Percentiles rank a stretch among this genome's conserved stretches.
Evolutionary conservation across 2,888 invertebrate species (phyloP).

Genomic region (Thereva nobilitata): DNA sequence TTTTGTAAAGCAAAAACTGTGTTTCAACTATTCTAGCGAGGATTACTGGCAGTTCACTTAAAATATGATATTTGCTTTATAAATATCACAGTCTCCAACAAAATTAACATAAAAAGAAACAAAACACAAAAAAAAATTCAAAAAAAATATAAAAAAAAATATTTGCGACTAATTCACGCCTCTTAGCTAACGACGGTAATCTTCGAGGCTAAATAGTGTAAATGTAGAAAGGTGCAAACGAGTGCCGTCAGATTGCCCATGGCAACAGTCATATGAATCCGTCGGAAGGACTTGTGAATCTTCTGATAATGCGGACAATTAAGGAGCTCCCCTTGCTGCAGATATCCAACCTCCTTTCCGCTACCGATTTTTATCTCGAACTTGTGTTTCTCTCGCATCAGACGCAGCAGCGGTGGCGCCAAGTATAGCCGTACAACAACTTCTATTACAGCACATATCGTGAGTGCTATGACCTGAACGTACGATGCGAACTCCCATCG

Average conservation of each 20-base stretch:
- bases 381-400: conserved; percentile 74
- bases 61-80: conserved; percentile 31
- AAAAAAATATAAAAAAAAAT: neutral
- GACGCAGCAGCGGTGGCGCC: conserved; percentile 72
- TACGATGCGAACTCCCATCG: conserved; percentile 63
- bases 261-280: conserved; percentile 76
- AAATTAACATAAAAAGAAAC: conserved; percentile 7
- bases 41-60: conserved; percentile 6
- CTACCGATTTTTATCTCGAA: conserved; percentile 77
- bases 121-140: neutral
- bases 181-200: conserved; percentile 48
- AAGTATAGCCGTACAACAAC: conserved; percentile 75
- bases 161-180: neutral
- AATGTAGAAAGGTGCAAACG: conserved; percentile 68
- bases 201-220: conserved; percentile 67
- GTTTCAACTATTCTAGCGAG: conserved; percentile 11
- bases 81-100: conserved; percentile 37
- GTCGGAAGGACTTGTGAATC: conserved; percentile 74
- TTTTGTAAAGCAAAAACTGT: too few species aligned
- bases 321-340: conserved; percentile 71
- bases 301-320: conserved; percentile 80
- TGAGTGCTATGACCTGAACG: conserved; percentile 60
- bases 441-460: conserved; percentile 64
- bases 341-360: conserved; percentile 77
- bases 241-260: conserved; percentile 77